Evolutionary conservation across 2,888 invertebrate genomes (phyloP), one percentile per base, ranked within the genome.

Genomic region (Dromius quadrimaculatus): DNA sequence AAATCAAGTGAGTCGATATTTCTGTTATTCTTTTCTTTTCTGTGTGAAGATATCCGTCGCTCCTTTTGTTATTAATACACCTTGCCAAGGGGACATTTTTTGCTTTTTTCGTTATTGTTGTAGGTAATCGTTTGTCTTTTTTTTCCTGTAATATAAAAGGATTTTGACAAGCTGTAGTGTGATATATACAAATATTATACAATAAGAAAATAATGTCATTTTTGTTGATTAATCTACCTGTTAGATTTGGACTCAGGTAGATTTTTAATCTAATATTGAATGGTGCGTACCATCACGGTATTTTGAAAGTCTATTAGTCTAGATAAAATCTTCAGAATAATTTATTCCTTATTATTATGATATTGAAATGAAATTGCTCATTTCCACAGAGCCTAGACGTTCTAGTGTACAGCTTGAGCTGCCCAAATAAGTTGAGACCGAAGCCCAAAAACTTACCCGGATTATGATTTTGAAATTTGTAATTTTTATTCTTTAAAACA

Each of bases 121-220:
- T 19, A 28, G 38, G 36, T 54, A 66, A 54, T 68, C 68, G 68
- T 59, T 68, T 59, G 59, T 68, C 68, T 68, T 59, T 64, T 54
- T 63, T 68, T 68, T 20, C 38, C 23, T 62, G 38, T 23, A 41
- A 41, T 41, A 62, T 62, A 54, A 68, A 57, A 59, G 66, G 57
- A 66, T 66, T 66, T 66, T 68, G 68, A 68, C 68, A 68, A 68
- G 59, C 34, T 32, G 45, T 59, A 59, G 59, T 68, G 59, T 68
- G 68, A 68, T 68, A 57, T 68, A 68, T 68, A 68, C 68, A 68
- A 68, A 68, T 68, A 68, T 68, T 68, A 68, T 68, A 68, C 68
- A 68, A 59, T 65, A 34, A 11, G 34, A 64, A 50, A 54, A 65
- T 36, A 50, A 50, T 38, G 43, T 65, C 43, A 54, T 54, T 50